Evolutionary conservation across 2,113 vertebrate species (phyloP), one percentile per base, ranked within the genome.

Genomic region (Podiceps cristatus): DNA sequence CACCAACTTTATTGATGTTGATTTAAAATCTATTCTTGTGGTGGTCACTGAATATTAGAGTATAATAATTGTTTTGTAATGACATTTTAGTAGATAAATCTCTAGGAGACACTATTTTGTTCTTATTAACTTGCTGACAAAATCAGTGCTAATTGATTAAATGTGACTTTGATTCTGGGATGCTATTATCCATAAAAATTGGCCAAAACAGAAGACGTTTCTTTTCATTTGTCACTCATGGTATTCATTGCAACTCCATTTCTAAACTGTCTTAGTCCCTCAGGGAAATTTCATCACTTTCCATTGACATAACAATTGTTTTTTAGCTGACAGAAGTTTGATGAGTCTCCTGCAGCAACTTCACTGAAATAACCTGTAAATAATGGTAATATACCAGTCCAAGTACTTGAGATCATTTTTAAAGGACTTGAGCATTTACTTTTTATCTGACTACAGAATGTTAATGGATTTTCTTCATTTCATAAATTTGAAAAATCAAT

Each of bases 381-480:
- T 79, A 93, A 82, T 28, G 75, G 53, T 60, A 69, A 42, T 94
- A 83, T 93, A 52, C 45, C 27, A 66, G 31, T 24, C 47, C n/a
- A 96, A 87, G 31, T 67, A 93, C 60, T 71, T 79, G n/a, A 96
- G 63, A 53, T 11, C 5, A 17, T 50, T 87, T 96, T 95, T 86
- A 93, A 93, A 64, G n/a, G 23, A 76, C 19, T 84, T 59, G 42
- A 87, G 52, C 13, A 47, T 67, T 93, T 91, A 82, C 25, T 16
- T 94, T 89, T 66, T 22, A 47, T 75, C 40, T 94, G 25, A 83
- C 52, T 88, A 56, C 20, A 96, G 72, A 86, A 55, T 31, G 79
- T 52, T 87, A 92, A 91, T 75, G 47, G 7, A 29, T 90, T 95
- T 96, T 92, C 37, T 93, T 97, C 56, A 92, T 93, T 94, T 95